Evolutionary conservation across 1,140 invertebrate species (phyloP).

Genomic region (Drosophila melanica): DNA sequence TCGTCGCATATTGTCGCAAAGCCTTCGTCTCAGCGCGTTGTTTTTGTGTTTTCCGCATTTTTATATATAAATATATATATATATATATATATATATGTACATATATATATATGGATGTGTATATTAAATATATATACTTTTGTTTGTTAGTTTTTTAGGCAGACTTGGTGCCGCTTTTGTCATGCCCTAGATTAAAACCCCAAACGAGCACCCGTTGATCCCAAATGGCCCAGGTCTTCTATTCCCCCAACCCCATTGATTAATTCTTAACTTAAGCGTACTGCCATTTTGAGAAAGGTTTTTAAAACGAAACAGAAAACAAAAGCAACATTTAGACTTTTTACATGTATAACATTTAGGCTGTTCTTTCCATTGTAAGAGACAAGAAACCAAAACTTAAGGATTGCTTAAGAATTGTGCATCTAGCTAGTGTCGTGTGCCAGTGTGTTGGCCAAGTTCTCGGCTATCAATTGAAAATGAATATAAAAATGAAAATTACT

Average conservation of each 20-base stretch:
- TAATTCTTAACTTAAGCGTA: constrained; percentile 54
- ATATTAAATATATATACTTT: too few species aligned
- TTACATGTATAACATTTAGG: constrained; percentile 81
- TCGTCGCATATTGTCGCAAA: constrained; percentile 57
- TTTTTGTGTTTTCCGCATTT: constrained; percentile 9
- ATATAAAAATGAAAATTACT: too few species aligned
- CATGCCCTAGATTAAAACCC: neutral
- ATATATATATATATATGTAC: constrained; percentile 26
- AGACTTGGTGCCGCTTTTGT: neutral
- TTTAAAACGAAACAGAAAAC: constrained; percentile 59
- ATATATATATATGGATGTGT: constrained; percentile 17
- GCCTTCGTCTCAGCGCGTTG: constrained; percentile 30
- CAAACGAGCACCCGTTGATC: neutral
- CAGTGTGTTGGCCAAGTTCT: constrained; percentile 15
- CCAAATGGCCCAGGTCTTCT: constrained; percentile 2
- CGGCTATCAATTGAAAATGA: neutral
- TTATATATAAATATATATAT: constrained; percentile 28
- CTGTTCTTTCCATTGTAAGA: constrained; percentile 69
- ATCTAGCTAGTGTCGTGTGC: constrained; percentile 5
- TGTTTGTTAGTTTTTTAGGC: constrained; percentile 9
- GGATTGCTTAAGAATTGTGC: constrained; percentile 30
- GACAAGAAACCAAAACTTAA: constrained; percentile 43
- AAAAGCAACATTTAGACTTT: constrained; percentile 66
- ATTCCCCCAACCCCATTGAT: neutral
- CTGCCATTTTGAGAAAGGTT: constrained; percentile 78